Evolutionary conservation across 2,797 vertebrate species (phyloP).

Genomic region (Gymnoscopelus braueri): DNA sequence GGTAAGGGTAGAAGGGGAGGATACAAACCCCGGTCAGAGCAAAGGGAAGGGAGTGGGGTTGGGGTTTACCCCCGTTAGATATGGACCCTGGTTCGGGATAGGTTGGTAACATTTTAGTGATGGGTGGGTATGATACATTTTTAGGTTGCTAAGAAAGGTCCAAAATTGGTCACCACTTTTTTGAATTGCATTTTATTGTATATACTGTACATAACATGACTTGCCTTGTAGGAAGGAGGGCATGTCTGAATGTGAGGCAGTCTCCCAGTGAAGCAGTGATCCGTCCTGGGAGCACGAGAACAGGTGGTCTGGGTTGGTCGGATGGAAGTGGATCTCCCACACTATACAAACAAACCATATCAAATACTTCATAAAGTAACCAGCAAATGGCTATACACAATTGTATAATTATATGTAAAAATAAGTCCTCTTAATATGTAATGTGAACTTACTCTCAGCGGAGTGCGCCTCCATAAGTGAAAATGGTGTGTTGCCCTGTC

Average conservation of each 20-base stretch:
- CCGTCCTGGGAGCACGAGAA: conserved; percentile 98
- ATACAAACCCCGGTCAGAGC: no score
- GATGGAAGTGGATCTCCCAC: conserved; percentile 98
- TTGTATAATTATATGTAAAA: background rate
- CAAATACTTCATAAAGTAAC: background rate
- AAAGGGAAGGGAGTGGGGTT: no score
- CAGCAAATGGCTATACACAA: background rate
- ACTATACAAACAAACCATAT: conserved; percentile 73
- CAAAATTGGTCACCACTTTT: no score
- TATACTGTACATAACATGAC: conserved; percentile 12
- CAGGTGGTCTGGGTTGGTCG: conserved; percentile 93
- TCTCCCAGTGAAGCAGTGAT: conserved; percentile 96
- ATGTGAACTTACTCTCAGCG: conserved; percentile 89
- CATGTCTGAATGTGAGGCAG: conserved; percentile 84
- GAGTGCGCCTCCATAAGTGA: conserved; percentile 95
- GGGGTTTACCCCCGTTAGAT: no score
- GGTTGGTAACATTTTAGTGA: no score
- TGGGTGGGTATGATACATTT: no score
- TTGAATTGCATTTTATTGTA: background rate
- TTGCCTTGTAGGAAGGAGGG: conserved; percentile 91
- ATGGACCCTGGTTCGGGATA: no score
- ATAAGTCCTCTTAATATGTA: background rate
- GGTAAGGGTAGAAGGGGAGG: no score
- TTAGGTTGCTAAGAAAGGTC: no score
- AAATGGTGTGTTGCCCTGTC: conserved; percentile 90